Percentiles rank a stretch among this genome's conserved stretches.
Conservation (phyloP, 2,113 vertebrate genomes). For the Melanerpes formicivorus region DNA sequence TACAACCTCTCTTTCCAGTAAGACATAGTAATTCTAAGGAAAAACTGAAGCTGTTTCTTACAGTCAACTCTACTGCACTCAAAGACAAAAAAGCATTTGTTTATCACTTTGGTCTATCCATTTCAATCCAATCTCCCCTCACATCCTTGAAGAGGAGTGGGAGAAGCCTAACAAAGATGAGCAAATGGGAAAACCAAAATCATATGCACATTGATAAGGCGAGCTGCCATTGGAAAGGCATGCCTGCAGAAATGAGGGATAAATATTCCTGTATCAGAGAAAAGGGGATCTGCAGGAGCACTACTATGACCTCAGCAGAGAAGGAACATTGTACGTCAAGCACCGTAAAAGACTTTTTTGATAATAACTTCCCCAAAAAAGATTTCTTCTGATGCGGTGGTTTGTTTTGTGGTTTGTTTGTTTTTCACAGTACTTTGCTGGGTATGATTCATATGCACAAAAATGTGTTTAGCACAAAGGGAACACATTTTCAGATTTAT, state of each 20-base stretch:
- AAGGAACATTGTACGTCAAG: background rate
- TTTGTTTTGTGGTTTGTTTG: background rate
- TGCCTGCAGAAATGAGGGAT: background rate
- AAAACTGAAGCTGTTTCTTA: background rate
- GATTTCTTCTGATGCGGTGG: background rate
- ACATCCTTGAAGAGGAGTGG: background rate
- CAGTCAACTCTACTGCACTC: background rate
- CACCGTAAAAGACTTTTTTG: background rate
- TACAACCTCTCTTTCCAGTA: no score
- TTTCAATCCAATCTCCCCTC: background rate
- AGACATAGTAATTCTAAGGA: background rate
- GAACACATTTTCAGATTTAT: slow-evolving; percentile 27
- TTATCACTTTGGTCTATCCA: background rate
- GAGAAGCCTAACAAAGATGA: background rate
- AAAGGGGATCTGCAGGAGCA: background rate
- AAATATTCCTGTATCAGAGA: background rate
- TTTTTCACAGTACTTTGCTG: background rate
- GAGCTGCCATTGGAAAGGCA: background rate
- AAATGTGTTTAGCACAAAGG: background rate
- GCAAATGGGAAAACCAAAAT: background rate
- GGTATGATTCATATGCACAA: background rate
- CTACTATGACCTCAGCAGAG: background rate
- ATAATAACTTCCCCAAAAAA: background rate
- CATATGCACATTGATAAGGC: background rate
- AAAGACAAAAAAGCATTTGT: background rate